These are phyloP conservation scores for Limnodromus scolopaceus DNA, from an alignment of 2,797 vertebrate genomes.

Conservation along the genomic window DNA sequence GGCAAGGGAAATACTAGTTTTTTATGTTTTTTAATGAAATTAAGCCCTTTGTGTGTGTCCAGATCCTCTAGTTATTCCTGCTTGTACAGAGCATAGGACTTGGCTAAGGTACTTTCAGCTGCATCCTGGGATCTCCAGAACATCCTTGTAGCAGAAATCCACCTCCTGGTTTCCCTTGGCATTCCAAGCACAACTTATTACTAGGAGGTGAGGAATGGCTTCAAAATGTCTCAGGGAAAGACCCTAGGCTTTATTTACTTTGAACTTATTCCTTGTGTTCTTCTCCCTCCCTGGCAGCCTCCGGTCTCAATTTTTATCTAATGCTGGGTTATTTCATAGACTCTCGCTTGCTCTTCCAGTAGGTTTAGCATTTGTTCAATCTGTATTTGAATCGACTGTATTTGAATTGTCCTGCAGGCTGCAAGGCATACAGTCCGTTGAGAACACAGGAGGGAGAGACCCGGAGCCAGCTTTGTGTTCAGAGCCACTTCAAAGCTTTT, in stretches of 20 bases:
- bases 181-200: not conserved
- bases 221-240: not conserved
- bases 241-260: conserved; percentile 6
- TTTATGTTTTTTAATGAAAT: not conserved
- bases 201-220: not conserved
- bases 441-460: conserved; percentile 2
- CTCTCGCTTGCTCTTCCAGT: not conserved
- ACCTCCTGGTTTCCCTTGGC: not conserved
- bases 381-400: not conserved
- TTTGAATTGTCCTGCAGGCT: conserved; percentile 28
- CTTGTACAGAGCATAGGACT: not conserved
- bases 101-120: not conserved
- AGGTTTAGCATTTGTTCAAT: conserved; percentile 1
- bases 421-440: not conserved
- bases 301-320: not conserved
- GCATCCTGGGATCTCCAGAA: not conserved
- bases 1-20: not conserved
- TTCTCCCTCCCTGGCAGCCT: not conserved
- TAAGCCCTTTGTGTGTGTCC: not conserved
- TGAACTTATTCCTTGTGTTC: not conserved
- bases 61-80: not conserved
- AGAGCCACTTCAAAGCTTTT: not conserved
- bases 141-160: not conserved
- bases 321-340: not conserved
- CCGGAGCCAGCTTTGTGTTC: conserved; percentile 11